Base-by-base conservation (phyloP, 2,888 invertebrate genomes). In the Marasmarcha lunaedactyla region DNA sequence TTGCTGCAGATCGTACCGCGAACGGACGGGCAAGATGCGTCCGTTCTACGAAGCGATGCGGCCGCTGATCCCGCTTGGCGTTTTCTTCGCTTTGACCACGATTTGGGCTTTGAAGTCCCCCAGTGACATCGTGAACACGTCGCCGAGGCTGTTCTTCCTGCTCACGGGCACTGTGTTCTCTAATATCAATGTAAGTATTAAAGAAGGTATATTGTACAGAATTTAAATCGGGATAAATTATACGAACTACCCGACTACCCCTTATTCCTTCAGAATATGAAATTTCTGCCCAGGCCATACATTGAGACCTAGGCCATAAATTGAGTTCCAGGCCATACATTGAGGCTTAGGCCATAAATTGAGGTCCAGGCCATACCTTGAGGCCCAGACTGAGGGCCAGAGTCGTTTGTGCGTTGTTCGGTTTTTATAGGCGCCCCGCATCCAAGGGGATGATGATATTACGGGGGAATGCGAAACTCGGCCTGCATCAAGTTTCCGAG, bases 121-220 rank as follows among this genome's bases (percentile, higher is more conserved):
- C 4, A 88, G 85, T 46, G 86, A 92, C 63, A 90, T 99, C 52
- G 84, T 98, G 48, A 87, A 92, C 49, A 85, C 79, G 40, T 93
- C 95, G 61, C 97, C 98, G 0, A 85, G 98, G 50, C 87, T 93
- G 40, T 90, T 96, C 71, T 95, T 91, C 68, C 88, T 96, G 66
- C 87, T 95, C 44, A 91, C 94, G 45, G 98, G 98, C 51, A 97
- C 96, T 33, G 91, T 98, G 47, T 98, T 98, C 81, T 97, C 98
- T 15, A 98, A 99, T 76, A 97, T 99, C 60, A 94, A 95, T 63
- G 98, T 98, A 79, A 91, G 93, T 90, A 15, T 20, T 20, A 7
- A 20, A 20, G 3, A 7, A 20, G 37, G 4, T 30, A 20, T 20
- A 20, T 20, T 5, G 20, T 5, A 20, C 20, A 7, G 20, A 20